Conservation (phyloP, 2,797 vertebrate genomes). For the Phrynocephalus forsythii region DNA sequence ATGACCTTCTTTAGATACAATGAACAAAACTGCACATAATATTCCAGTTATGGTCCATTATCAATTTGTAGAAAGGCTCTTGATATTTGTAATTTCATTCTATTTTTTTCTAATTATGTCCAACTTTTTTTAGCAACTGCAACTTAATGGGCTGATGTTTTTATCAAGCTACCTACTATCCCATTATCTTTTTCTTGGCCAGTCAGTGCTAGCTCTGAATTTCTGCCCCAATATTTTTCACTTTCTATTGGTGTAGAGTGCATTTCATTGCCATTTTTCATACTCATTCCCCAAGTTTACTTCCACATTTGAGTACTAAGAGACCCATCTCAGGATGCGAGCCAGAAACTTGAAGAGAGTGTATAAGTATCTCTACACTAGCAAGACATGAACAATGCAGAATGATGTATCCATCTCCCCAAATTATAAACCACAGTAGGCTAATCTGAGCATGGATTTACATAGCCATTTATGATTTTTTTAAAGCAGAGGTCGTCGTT, state of each 20-base stretch:
- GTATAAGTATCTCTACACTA: not conserved
- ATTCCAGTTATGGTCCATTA: not conserved
- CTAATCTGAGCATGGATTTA: not conserved
- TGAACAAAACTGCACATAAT: no score
- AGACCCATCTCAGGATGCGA: not conserved
- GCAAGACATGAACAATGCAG: not conserved
- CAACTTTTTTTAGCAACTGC: not conserved
- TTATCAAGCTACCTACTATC: not conserved
- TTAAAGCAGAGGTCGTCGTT: constrained; percentile 16
- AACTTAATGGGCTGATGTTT: not conserved
- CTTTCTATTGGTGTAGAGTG: no score
- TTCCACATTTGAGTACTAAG: not conserved
- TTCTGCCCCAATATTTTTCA: not conserved
- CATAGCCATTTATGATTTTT: not conserved
- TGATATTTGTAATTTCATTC: not conserved
- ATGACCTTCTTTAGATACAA: no score
- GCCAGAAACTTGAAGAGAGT: not conserved
- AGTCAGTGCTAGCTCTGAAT: not conserved
- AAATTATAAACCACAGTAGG: not conserved
- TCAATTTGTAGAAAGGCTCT: not conserved
- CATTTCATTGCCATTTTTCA: no score
- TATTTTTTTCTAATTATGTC: not conserved
- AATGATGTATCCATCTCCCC: not conserved
- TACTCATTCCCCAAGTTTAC: no score
- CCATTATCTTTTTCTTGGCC: not conserved